phyloP scores from a whole-genome alignment of 2,888 invertebrate species.

The Dryomyza anilis region DNA sequence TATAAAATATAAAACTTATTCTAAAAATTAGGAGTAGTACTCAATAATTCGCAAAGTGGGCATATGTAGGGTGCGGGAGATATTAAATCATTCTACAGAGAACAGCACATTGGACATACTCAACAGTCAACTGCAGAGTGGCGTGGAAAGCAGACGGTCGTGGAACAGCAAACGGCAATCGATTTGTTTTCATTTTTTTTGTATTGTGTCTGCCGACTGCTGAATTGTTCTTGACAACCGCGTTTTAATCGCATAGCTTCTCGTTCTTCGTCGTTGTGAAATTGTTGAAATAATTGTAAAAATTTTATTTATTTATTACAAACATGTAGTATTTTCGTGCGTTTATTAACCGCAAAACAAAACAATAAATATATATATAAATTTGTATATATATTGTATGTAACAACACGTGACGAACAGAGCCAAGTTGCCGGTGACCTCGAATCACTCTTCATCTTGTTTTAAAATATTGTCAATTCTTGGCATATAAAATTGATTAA shows the following conservation, averaged over 20 bases:
- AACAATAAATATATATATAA: not conserved
- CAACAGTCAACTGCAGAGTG: conserved; percentile 6
- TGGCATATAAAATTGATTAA: too few relatives aligned
- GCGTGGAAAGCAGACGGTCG: not conserved
- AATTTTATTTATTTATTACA: too few relatives aligned
- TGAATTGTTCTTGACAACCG: not conserved
- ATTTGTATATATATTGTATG: too few relatives aligned
- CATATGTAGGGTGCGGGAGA: not conserved
- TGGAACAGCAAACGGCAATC: too few relatives aligned
- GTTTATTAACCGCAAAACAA: not conserved
- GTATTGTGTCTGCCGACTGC: not conserved
- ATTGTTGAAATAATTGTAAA: not conserved
- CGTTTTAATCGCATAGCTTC: not conserved
- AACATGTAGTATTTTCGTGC: not conserved
- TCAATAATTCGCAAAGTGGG: too few relatives aligned
- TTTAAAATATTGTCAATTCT: too few relatives aligned
- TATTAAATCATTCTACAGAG: not conserved
- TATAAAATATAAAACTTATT: too few relatives aligned
- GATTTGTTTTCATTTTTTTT: not conserved
- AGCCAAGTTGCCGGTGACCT: too few relatives aligned
- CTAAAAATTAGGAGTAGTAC: too few relatives aligned
- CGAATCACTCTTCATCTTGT: too few relatives aligned
- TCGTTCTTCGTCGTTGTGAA: not conserved
- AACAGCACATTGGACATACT: conserved; percentile 3
- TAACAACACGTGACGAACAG: too few relatives aligned